phyloP scores from a whole-genome alignment of 2,888 invertebrate species.

The Eumacrocentrus americanus region DNA sequence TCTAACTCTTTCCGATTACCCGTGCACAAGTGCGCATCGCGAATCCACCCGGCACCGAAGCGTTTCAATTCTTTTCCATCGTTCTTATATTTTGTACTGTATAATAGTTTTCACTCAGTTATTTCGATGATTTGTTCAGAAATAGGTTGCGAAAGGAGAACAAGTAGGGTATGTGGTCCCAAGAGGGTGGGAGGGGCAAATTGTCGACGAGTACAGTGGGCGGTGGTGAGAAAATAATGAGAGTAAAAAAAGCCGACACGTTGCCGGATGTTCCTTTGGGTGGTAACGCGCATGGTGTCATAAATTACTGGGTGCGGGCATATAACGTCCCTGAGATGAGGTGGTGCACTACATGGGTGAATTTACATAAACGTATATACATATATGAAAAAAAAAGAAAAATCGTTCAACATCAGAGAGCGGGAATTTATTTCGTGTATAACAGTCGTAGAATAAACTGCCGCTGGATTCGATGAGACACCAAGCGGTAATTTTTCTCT shows the following conservation, averaged over 20 bases:
- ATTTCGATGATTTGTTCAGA: not conserved
- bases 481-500: not conserved
- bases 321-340: slow-evolving; percentile 14
- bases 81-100: not conserved
- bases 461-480: slow-evolving; percentile 3
- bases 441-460: too few species aligned
- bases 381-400: not conserved
- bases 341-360: slow-evolving; percentile 4
- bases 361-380: not conserved
- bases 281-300: slow-evolving; percentile 24
- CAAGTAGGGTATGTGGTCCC: not conserved
- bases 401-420: not conserved
- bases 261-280: slow-evolving; percentile 16
- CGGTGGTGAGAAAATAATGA: not conserved
- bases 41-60: slow-evolving; percentile 11
- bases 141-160: not conserved
- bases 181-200: not conserved
- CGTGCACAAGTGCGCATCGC: slow-evolving; percentile 11
- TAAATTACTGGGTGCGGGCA: slow-evolving; percentile 30
- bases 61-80: not conserved
- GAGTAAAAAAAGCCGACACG: slow-evolving; percentile 10
- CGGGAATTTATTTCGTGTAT: slow-evolving; percentile 20
- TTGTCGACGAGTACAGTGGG: not conserved
- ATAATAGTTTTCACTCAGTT: not conserved
- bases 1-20: slow-evolving; percentile 21